phyloP scores from a whole-genome alignment of 2,113 vertebrate species.

The Orientallactaga bullata region DNA sequence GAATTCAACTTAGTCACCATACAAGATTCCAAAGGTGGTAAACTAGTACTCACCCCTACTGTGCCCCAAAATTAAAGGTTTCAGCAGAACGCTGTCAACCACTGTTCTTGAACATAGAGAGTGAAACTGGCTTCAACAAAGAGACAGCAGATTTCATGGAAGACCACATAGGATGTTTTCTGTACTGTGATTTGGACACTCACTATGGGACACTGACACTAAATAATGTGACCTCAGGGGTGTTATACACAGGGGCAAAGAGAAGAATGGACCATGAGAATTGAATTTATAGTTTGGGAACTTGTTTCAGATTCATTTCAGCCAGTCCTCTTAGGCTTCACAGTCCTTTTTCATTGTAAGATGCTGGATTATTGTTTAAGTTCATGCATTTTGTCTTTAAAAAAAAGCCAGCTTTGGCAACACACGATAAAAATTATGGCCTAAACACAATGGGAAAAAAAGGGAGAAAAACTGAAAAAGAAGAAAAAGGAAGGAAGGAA shows the following conservation, averaged over 20 bases:
- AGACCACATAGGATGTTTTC: conserved; percentile 68
- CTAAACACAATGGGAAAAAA: conserved; percentile 79
- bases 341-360: conserved; percentile 80
- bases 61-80: conserved; percentile 76
- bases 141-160: conserved; percentile 59
- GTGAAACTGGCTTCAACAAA: conserved; percentile 77
- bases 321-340: conserved; percentile 85
- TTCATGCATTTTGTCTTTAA: conserved; percentile 61
- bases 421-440: conserved; percentile 84
- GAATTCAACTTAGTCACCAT: conserved; percentile 76
- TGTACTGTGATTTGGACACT: conserved; percentile 80
- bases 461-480: conserved; percentile 52
- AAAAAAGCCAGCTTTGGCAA: conserved; percentile 87
- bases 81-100: conserved; percentile 76
- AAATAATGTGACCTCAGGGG: conserved; percentile 46
- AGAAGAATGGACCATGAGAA: conserved; percentile 76
- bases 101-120: conserved; percentile 64
- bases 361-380: conserved; percentile 60
- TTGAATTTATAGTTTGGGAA: conserved; percentile 85
- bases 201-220: conserved; percentile 77
- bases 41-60: conserved; percentile 25
- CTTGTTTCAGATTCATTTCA: conserved; percentile 80
- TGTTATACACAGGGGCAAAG: too few relatives aligned
- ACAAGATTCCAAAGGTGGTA: conserved; percentile 64
- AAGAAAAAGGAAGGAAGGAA: conserved; percentile 26